These are phyloP conservation scores for Chesias legatella DNA, from an alignment of 2,888 invertebrate genomes.

Conservation along the genomic window DNA sequence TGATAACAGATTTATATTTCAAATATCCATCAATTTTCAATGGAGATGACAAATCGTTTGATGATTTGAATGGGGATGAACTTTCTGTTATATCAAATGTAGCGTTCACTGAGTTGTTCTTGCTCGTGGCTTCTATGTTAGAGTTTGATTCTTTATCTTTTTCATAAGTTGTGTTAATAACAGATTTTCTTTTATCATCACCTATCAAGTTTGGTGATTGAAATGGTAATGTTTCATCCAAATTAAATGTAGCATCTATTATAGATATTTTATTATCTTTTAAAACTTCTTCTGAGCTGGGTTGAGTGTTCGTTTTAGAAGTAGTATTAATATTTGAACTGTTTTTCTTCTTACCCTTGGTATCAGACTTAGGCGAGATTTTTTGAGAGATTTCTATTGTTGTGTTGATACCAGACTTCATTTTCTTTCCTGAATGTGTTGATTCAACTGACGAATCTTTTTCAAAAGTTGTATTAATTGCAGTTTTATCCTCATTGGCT, in stretches of 20 bases:
- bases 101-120: conserved; percentile 14
- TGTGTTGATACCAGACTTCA: conserved; percentile 1
- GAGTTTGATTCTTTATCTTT: conserved; percentile 13
- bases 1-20: conserved; percentile 15
- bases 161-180: conserved; percentile 15
- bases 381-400: neutral
- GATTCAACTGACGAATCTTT: conserved; percentile 1
- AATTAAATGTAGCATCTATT: neutral
- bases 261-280: conserved; percentile 1
- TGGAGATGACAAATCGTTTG: conserved; percentile 5
- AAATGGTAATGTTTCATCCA: neutral
- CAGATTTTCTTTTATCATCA: neutral
- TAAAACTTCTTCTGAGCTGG: neutral
- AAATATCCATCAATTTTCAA: neutral
- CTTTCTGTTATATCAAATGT: conserved; percentile 15
- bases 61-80: conserved; percentile 10
- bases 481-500: neutral
- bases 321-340: too few relatives aligned
- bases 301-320: too few relatives aligned
- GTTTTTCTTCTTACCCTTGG: neutral
- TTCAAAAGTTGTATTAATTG: conserved; percentile 15
- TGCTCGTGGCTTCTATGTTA: neutral
- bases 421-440: conserved; percentile 1
- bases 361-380: neutral
- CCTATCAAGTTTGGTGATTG: neutral